Evolutionary conservation across 1,140 invertebrate genomes (phyloP).

Genomic region (Drosophila sechellia): DNA sequence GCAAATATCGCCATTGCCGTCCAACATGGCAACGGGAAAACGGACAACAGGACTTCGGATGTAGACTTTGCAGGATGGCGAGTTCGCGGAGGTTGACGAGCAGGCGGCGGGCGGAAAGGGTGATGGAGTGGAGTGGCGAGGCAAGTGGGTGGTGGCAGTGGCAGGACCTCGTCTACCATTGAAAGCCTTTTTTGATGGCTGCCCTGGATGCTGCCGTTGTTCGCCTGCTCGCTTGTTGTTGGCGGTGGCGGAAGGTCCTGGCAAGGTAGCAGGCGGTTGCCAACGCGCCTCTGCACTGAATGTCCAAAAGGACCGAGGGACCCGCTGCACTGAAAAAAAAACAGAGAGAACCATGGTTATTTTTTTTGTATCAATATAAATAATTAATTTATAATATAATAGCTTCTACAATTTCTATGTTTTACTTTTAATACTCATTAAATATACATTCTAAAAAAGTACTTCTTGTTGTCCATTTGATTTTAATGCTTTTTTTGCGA

Average conservation of each 20-base stretch:
- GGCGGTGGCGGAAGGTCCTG: slow-evolving; percentile 23
- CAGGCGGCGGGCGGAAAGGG: background rate
- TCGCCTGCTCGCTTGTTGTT: slow-evolving; percentile 18
- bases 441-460: too few relatives aligned
- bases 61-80: slow-evolving; percentile 18
- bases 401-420: background rate
- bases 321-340: slow-evolving; percentile 13
- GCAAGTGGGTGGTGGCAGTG: background rate
- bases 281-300: slow-evolving; percentile 48
- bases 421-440: background rate
- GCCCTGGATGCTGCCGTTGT: slow-evolving; percentile 9
- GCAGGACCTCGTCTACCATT: slow-evolving; percentile 67
- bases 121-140: too few relatives aligned
- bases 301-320: slow-evolving; percentile 72
- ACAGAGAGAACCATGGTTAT: too few relatives aligned
- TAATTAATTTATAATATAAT: background rate
- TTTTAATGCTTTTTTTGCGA: background rate
- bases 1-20: slow-evolving; percentile 66
- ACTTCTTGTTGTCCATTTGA: background rate
- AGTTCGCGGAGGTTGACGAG: slow-evolving; percentile 7
- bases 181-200: slow-evolving; percentile 78
- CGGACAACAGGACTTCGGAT: slow-evolving; percentile 52
- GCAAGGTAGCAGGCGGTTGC: slow-evolving; percentile 66
- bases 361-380: too few relatives aligned
- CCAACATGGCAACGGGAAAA: slow-evolving; percentile 60